phyloP scores from a whole-genome alignment of 1,140 invertebrate species.

The Micrasema minimum region DNA sequence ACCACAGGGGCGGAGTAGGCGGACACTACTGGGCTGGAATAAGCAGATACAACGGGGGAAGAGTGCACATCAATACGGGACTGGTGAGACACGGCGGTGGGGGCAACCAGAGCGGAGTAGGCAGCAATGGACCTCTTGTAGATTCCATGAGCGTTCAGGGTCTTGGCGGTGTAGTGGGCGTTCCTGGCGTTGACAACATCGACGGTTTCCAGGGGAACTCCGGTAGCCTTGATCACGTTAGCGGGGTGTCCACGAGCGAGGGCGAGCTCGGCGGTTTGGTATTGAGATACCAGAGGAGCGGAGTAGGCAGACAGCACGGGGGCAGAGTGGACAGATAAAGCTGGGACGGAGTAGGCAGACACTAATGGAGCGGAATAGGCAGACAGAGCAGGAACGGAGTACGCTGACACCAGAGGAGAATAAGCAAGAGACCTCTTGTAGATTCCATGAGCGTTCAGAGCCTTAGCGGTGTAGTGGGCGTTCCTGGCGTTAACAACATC shows the following conservation, averaged over 20 bases:
- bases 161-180: constrained; percentile 59
- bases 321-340: constrained; percentile 29
- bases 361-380: constrained; percentile 50
- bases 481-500: constrained; percentile 64
- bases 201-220: constrained; percentile 57
- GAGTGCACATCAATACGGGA: constrained; percentile 54
- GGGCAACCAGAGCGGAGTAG: constrained; percentile 58
- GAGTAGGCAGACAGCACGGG: constrained; percentile 39
- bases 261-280: constrained; percentile 58
- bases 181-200: constrained; percentile 62
- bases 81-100: constrained; percentile 54
- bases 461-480: constrained; percentile 58
- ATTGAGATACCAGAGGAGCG: constrained; percentile 39
- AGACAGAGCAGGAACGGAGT: constrained; percentile 50
- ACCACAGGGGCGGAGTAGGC: constrained; percentile 45
- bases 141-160: constrained; percentile 54
- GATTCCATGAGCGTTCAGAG: constrained; percentile 56
- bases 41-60: constrained; percentile 59
- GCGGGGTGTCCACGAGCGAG: constrained; percentile 56
- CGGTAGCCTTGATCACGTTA: constrained; percentile 35
- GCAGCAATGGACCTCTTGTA: constrained; percentile 58
- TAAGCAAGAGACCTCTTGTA: constrained; percentile 60
- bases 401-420: constrained; percentile 55
- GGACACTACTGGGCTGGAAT: constrained; percentile 48
- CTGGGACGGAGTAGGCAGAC: constrained; percentile 10